Conservation (phyloP, 2,113 vertebrate species). For the Ptilonorhynchus violaceus region DNA sequence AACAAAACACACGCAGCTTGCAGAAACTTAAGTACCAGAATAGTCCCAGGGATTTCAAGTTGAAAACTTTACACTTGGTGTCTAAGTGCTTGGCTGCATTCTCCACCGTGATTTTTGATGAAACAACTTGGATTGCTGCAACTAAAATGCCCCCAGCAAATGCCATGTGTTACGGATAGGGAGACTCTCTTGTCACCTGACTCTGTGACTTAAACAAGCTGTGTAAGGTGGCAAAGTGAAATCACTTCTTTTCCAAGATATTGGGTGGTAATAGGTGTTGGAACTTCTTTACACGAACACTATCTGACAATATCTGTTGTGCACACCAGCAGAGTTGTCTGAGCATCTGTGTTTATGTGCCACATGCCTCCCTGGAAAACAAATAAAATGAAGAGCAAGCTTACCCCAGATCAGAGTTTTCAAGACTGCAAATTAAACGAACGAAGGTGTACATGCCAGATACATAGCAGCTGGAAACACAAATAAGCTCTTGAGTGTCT, state of each 20-base stretch:
- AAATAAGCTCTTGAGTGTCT: background rate
- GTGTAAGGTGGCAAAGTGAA: background rate
- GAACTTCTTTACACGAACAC: background rate
- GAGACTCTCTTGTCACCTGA: background rate
- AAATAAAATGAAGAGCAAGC: background rate
- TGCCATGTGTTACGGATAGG: background rate
- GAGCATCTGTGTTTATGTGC: background rate
- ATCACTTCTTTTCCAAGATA: background rate
- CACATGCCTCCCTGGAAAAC: background rate
- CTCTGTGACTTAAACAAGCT: background rate
- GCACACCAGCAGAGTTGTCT: background rate
- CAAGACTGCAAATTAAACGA: background rate
- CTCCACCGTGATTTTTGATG: background rate
- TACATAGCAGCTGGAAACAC: accelerated
- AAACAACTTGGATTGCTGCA: background rate
- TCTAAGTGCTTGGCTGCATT: background rate
- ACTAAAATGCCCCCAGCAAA: background rate
- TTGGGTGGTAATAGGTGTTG: background rate
- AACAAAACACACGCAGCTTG: background rate
- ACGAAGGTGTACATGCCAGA: background rate
- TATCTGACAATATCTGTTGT: background rate
- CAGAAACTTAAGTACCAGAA: background rate
- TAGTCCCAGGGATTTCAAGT: background rate
- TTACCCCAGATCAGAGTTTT: background rate
- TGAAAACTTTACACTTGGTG: background rate